phyloP scores from a whole-genome alignment of 2,113 vertebrate species.

The Daboia siamensis region DNA sequence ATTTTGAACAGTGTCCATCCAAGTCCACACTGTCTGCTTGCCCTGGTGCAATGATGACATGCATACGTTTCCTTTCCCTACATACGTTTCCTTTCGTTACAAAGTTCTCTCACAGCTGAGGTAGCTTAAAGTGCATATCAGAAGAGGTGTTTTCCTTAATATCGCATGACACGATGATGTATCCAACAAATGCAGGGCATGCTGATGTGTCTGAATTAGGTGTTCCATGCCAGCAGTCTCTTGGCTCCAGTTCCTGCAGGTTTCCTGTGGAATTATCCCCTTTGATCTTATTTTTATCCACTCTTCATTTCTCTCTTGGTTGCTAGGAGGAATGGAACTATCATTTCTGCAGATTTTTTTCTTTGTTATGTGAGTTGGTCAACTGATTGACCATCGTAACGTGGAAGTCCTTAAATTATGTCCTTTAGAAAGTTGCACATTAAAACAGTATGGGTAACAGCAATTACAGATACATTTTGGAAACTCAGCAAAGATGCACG shows the following conservation, averaged over 20 bases:
- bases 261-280: neutral
- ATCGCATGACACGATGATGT: neutral
- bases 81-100: neutral
- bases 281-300: neutral
- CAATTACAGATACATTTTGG: neutral
- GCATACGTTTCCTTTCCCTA: neutral
- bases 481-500: neutral
- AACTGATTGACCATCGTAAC: neutral
- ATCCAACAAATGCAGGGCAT: neutral
- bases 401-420: neutral
- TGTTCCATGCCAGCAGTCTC: neutral
- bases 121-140: neutral
- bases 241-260: neutral
- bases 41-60: neutral
- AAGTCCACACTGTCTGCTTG: neutral
- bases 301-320: neutral
- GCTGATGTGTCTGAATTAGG: neutral
- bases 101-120: neutral
- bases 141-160: neutral
- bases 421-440: neutral
- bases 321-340: neutral
- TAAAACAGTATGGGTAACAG: neutral
- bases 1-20: neutral
- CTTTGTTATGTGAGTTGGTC: neutral
- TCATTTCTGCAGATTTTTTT: neutral